Conservation (phyloP, 2,113 vertebrate genomes). For the Pachyramphus minor region DNA sequence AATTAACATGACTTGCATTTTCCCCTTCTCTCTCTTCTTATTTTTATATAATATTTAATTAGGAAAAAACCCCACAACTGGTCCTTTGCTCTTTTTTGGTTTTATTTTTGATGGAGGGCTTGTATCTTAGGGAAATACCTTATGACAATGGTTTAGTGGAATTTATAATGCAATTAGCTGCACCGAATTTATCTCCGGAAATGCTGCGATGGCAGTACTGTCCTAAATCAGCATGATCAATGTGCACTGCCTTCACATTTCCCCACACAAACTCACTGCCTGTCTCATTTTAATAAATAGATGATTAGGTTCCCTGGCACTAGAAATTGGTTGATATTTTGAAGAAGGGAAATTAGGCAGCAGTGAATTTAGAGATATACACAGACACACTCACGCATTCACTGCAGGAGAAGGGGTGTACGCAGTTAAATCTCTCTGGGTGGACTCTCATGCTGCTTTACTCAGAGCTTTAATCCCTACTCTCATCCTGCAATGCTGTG, state of each 20-base stretch:
- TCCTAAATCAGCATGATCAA: conserved; percentile 53
- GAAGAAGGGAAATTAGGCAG: neutral
- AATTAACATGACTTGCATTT: neutral
- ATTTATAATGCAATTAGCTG: conserved; percentile 57
- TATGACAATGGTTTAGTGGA: neutral
- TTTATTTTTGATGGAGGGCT: neutral
- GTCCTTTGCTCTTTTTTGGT: neutral
- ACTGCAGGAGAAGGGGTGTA: neutral
- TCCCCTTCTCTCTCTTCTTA: neutral
- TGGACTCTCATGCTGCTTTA: neutral
- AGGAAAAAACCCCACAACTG: neutral
- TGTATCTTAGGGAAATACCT: conserved; percentile 5
- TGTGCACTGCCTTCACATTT: neutral
- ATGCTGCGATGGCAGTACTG: neutral
- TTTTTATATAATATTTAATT: neutral
- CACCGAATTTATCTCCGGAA: neutral
- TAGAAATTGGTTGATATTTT: neutral
- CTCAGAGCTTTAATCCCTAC: neutral
- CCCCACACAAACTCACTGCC: conserved; percentile 26
- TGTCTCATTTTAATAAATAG: conserved; percentile 48
- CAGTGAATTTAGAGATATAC: neutral
- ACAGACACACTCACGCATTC: neutral
- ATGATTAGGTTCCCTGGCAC: conserved; percentile 3
- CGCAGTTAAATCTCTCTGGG: neutral
- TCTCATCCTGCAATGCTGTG: neutral